These are phyloP conservation scores for Stercorarius parasiticus DNA, from an alignment of 2,113 vertebrate species.

Conservation along the genomic window DNA sequence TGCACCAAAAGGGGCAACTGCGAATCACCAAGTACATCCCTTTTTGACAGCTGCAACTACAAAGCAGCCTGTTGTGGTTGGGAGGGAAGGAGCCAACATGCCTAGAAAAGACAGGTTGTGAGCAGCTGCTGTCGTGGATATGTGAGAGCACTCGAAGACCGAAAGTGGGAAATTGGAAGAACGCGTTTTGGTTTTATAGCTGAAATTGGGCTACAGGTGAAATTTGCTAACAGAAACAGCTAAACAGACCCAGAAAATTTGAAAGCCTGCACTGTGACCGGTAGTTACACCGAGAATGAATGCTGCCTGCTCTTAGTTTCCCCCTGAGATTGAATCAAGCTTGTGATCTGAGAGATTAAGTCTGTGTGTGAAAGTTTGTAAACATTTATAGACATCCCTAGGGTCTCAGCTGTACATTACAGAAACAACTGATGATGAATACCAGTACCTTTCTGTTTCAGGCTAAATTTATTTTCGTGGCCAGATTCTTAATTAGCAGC, in stretches of 20 bases:
- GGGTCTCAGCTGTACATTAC: background rate
- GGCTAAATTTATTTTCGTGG: background rate
- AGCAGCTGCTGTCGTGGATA: background rate
- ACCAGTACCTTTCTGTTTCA: background rate
- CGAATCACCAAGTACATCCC: background rate
- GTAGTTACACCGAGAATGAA: background rate
- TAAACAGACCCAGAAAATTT: background rate
- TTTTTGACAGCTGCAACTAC: background rate
- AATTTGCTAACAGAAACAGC: background rate
- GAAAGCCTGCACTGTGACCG: background rate
- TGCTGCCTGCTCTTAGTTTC: background rate
- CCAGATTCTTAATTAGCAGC: background rate
- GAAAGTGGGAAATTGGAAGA: slow-evolving; percentile 5
- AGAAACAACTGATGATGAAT: background rate
- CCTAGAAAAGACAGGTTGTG: background rate
- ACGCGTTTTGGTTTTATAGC: background rate
- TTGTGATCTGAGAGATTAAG: background rate
- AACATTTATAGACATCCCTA: background rate
- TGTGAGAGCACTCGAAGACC: slow-evolving; percentile 16
- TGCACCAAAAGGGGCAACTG: background rate
- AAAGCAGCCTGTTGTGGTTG: background rate
- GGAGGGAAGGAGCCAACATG: background rate
- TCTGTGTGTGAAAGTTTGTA: background rate
- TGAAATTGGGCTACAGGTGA: background rate
- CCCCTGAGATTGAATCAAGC: background rate